Evolutionary conservation across 2,888 invertebrate genomes (phyloP), one percentile per base, ranked within the genome.

Genomic region (Agrenia bidenticulata): DNA sequence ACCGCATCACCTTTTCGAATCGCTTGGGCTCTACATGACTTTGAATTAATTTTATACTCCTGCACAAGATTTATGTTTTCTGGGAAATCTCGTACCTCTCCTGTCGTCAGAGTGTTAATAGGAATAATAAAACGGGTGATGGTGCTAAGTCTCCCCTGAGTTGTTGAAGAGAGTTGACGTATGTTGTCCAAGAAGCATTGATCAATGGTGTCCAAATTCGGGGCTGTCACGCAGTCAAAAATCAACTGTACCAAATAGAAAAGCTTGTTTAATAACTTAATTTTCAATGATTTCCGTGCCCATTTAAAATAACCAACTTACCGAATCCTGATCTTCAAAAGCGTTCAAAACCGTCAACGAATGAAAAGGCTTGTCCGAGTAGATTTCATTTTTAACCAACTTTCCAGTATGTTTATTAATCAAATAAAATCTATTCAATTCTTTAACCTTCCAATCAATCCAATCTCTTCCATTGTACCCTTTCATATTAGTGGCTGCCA

Each of bases 321-420:
- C 45, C 45, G 19, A 45, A 55, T 77, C 79, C 54, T 81, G 78
- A 39, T 80, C 79, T 77, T 84, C 83, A 74, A 80, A 84, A 13
- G 81, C 78, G 73, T 84, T 84, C 61, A 81, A 79, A 69, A 81
- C 80, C 73, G 83, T 83, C 76, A 83, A 82, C 32, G 79, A 78
- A 76, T 83, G 83, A 71, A 82, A 80, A 1, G 81, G 77, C 21
- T 79, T 78, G 9, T 78, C 78, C 0, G 81, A 76, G 53, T 77
- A 74, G 73, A 79, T 82, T 24, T 76, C 76, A 1, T 73, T 66
- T 2, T 77, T 76, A 2, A 78, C 50, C 24, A 77, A 71, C 61
- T 79, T 75, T 2, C 81, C 81, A 19, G 78, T 79, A n/a, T 65
- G 67, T 62, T 80, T 79, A 45, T 79, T 77, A 23, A 81, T 77